A percentile compares a stretch with the other conserved stretches of the same genome.
Conservation (phyloP, 2,113 vertebrate genomes). For the Calyptommatus sinebrachiatus region DNA sequence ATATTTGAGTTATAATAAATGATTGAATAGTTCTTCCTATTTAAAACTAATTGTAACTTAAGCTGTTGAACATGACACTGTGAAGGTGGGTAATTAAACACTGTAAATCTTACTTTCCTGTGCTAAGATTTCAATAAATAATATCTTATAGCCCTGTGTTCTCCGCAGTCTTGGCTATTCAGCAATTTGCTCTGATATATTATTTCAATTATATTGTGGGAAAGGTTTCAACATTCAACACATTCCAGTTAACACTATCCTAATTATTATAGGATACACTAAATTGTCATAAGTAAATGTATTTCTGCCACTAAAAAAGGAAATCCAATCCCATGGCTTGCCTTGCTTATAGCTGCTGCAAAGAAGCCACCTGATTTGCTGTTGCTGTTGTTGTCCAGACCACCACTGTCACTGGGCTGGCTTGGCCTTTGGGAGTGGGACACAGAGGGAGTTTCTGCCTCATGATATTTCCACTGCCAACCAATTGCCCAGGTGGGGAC, state of each 20-base stretch:
- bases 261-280: background rate
- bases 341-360: too few relatives aligned
- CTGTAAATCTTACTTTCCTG: conserved; percentile 2
- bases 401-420: too few relatives aligned
- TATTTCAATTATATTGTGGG: background rate
- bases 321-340: too few relatives aligned
- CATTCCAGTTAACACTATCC: background rate
- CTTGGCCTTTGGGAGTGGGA: too few relatives aligned
- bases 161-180: background rate
- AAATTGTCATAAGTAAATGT: background rate
- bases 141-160: background rate
- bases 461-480: too few relatives aligned
- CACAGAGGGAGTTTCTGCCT: too few relatives aligned
- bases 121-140: conserved; percentile 8
- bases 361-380: too few relatives aligned
- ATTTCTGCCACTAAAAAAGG: background rate
- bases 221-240: background rate
- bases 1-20: conserved; percentile 16
- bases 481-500: too few relatives aligned
- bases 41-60: conserved; percentile 26
- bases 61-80: background rate
- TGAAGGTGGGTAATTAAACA: background rate
- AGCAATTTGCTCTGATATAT: conserved; percentile 8
- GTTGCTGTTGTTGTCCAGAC: too few relatives aligned
- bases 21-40: conserved; percentile 4